phyloP scores from a whole-genome alignment of 2,113 vertebrate genomes.

The Pangasianodon hypophthalmus region DNA sequence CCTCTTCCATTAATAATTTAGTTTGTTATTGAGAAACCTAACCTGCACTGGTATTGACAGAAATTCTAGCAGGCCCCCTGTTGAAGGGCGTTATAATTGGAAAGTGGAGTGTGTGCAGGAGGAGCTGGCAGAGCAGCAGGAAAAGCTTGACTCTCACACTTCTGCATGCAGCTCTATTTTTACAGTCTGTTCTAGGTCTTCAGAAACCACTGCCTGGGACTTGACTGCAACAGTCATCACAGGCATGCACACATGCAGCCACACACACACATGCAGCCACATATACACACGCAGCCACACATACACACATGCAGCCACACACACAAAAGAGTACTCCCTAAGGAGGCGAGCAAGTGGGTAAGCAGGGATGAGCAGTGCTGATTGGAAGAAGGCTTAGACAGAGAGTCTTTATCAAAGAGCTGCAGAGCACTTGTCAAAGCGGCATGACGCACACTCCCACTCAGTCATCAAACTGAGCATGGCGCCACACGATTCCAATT shows the following conservation, averaged over 20 bases:
- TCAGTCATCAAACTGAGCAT: slow-evolving; percentile 39
- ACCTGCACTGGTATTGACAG: slow-evolving; percentile 74
- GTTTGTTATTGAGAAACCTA: slow-evolving; percentile 72
- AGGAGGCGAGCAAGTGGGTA: slow-evolving; percentile 20
- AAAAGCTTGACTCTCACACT: slow-evolving; percentile 46
- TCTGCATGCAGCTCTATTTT: slow-evolving; percentile 59
- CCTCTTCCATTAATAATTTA: slow-evolving; percentile 73
- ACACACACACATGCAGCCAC: neutral
- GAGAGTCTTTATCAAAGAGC: slow-evolving; percentile 52
- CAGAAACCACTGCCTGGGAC: slow-evolving; percentile 48
- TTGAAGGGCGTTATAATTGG: slow-evolving; percentile 71
- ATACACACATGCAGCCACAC: neutral
- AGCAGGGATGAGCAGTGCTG: slow-evolving; percentile 37
- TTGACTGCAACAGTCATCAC: slow-evolving; percentile 45
- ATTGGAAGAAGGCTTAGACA: slow-evolving; percentile 39
- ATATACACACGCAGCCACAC: neutral
- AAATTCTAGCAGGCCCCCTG: slow-evolving; percentile 70
- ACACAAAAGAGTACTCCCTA: slow-evolving; percentile 8
- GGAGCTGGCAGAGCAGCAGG: slow-evolving; percentile 33
- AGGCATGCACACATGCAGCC: neutral
- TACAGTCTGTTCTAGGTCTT: slow-evolving; percentile 58
- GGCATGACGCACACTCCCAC: slow-evolving; percentile 33
- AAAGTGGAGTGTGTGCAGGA: slow-evolving; percentile 54
- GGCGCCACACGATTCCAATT: slow-evolving; percentile 48
- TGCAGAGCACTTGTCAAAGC: slow-evolving; percentile 46